These are phyloP conservation scores for Linnaemya tessellans DNA, from an alignment of 2,888 invertebrate species.

Conservation along the genomic window DNA sequence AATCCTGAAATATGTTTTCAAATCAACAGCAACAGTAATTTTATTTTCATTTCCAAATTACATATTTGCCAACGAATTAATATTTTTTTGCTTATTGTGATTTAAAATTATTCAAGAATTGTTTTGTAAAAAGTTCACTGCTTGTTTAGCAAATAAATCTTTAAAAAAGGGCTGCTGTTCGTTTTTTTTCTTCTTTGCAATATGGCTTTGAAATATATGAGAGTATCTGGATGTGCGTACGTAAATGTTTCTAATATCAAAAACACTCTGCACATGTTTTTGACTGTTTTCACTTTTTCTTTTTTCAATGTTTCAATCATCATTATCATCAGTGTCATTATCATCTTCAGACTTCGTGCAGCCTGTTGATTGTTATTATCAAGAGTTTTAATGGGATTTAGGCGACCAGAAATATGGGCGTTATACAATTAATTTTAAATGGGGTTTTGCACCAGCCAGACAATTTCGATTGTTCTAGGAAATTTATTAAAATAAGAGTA, in stretches of 20 bases:
- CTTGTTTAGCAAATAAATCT: constrained; percentile 4
- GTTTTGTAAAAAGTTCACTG: constrained; percentile 8
- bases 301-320: constrained; percentile 24
- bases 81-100: constrained; percentile 8
- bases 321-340: too few species aligned
- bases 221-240: constrained; percentile 23
- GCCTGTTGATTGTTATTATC: constrained; percentile 46
- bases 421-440: neutral
- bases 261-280: constrained; percentile 57
- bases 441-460: too few species aligned
- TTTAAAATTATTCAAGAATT: constrained; percentile 25
- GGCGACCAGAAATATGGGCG: constrained; percentile 11
- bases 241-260: constrained; percentile 39
- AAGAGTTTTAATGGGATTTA: neutral
- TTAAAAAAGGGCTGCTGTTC: constrained; percentile 18
- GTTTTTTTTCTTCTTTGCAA: too few species aligned
- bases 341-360: neutral
- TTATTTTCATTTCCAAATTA: too few species aligned
- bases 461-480: too few species aligned
- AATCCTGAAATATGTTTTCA: too few species aligned
- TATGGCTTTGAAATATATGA: constrained; percentile 3
- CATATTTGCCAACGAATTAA: constrained; percentile 56
- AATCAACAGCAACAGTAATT: too few species aligned
- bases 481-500: too few species aligned
- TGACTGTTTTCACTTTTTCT: constrained; percentile 37